Evolutionary conservation across 2,113 vertebrate species (phyloP).

Genomic region (Ivindomyrus marchei): DNA sequence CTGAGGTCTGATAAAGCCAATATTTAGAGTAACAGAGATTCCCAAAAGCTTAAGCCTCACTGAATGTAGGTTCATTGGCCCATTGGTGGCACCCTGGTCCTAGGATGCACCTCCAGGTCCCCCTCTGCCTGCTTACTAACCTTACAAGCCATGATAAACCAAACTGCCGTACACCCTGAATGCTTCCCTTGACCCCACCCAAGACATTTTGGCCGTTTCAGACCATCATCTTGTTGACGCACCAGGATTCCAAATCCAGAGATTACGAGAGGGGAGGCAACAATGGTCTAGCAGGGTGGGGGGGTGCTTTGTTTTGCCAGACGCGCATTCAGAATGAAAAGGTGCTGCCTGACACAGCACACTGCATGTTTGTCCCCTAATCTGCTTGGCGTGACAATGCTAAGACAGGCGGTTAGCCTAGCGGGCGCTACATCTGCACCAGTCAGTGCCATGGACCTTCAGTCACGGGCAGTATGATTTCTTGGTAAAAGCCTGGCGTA

Average conservation of each 20-base stretch:
- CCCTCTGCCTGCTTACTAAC: neutral
- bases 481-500: neutral
- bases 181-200: neutral
- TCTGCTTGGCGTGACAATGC: neutral
- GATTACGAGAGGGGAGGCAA: neutral
- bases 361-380: neutral
- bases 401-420: neutral
- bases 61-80: neutral
- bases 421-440: neutral
- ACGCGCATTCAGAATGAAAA: neutral
- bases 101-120: neutral
- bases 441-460: neutral
- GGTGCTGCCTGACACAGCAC: constrained; percentile 16
- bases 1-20: neutral
- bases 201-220: neutral
- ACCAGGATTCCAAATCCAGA: neutral
- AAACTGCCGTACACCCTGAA: neutral
- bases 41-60: neutral
- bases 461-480: neutral
- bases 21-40: neutral
- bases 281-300: too few relatives aligned
- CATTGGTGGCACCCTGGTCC: neutral
- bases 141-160: neutral
- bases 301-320: neutral
- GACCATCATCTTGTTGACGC: neutral